Evolutionary conservation across 1,140 invertebrate genomes (phyloP).

Genomic region (Platorchestia sp.): DNA sequence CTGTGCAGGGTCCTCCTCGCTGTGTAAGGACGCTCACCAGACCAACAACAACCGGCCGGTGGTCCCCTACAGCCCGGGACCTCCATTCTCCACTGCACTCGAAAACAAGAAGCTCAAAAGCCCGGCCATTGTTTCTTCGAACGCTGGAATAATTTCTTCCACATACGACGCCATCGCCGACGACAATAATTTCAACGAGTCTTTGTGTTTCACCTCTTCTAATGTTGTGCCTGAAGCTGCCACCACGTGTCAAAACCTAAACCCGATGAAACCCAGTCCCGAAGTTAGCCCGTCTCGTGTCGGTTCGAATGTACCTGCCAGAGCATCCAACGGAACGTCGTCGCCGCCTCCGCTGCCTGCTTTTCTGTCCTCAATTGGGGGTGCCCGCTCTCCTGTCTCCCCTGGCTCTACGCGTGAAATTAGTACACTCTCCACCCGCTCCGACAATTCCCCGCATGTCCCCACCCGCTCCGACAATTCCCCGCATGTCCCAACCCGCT

Average conservation of each 20-base stretch:
- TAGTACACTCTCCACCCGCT: not conserved
- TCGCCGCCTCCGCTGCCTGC: not conserved
- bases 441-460: too few species aligned
- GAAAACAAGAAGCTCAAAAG: not conserved
- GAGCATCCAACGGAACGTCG: conserved; percentile 27
- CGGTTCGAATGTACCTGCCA: not conserved
- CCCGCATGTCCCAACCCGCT: not conserved
- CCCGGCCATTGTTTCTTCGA: not conserved
- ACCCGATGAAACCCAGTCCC: not conserved
- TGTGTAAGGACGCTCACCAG: not conserved
- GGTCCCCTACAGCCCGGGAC: not conserved
- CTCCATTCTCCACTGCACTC: not conserved
- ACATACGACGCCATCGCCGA: not conserved
- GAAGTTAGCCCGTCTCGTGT: not conserved
- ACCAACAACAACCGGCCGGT: conserved; percentile 11
- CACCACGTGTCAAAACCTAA: not conserved
- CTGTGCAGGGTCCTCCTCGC: not conserved
- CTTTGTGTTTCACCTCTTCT: not conserved
- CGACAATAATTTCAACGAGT: conserved; percentile 50
- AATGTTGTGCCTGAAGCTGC: not conserved
- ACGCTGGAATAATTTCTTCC: conserved; percentile 2
- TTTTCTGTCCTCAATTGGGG: not conserved
- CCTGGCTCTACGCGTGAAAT: not conserved
- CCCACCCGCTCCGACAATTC: not conserved
- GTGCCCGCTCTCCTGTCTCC: not conserved